Evolutionary conservation across 2,797 vertebrate species (phyloP).

Genomic region (Danionella dracula): DNA sequence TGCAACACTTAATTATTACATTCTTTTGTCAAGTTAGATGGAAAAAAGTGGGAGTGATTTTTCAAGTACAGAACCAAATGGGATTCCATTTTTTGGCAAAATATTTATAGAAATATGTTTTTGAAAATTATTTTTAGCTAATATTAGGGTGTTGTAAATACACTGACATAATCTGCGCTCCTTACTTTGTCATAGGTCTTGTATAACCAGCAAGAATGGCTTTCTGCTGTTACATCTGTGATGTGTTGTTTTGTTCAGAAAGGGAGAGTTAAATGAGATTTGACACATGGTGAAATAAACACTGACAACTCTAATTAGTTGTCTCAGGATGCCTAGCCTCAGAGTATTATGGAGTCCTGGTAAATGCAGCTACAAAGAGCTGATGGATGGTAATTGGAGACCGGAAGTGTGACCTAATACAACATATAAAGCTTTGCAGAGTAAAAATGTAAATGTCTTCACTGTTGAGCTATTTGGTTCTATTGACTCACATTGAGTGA

Average conservation of each 20-base stretch:
- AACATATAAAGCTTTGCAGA: not conserved
- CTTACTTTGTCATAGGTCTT: not conserved
- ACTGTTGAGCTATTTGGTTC: no score
- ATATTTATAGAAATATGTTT: no score
- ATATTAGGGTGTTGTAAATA: no score
- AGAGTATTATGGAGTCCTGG: conserved; percentile 24
- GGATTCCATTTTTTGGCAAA: no score
- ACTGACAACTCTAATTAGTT: conserved; percentile 51
- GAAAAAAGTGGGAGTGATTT: no score
- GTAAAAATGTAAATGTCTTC: not conserved
- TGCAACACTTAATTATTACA: no score
- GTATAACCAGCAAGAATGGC: conserved; percentile 6
- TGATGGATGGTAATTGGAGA: not conserved
- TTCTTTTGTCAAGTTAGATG: no score
- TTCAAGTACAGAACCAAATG: no score
- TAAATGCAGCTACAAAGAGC: not conserved
- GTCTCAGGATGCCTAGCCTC: conserved; percentile 45
- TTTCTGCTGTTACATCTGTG: conserved; percentile 17
- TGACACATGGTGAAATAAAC: conserved; percentile 44
- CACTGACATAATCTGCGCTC: not conserved
- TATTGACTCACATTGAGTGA: no score
- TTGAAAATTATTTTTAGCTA: no score
- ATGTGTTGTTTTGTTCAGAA: conserved; percentile 21
- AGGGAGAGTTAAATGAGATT: conserved; percentile 43
- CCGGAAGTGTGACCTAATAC: not conserved